Percentiles rank a stretch among this genome's conserved stretches.
These are phyloP conservation scores for Stylophora pistillata DNA, from an alignment of 64 coral and sea anemone species.

Conservation along the genomic window DNA sequence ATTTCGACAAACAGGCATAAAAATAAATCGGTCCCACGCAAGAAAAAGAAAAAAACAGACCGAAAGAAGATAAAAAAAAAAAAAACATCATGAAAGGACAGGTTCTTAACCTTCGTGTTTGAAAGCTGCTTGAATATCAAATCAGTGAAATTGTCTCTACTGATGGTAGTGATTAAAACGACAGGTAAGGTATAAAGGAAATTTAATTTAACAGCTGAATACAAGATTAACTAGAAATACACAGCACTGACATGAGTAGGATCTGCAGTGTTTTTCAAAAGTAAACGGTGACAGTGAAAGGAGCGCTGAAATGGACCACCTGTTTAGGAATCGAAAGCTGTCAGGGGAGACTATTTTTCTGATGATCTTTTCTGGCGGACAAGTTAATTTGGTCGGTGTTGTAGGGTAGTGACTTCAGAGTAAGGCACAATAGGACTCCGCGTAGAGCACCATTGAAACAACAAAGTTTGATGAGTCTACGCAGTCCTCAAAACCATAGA, in stretches of 20 bases:
- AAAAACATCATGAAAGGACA: background rate
- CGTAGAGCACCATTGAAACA: background rate
- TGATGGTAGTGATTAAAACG: background rate
- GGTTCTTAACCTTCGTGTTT: background rate
- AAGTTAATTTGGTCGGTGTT: slow-evolving; percentile 9
- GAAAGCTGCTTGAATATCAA: background rate
- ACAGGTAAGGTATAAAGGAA: slow-evolving; percentile 29
- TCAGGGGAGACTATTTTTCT: background rate
- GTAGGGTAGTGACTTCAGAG: background rate
- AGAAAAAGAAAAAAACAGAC: background rate
- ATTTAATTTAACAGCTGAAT: slow-evolving; percentile 49
- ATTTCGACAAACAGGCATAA: background rate
- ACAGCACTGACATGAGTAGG: slow-evolving; percentile 13
- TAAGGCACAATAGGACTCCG: background rate
- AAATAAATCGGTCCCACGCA: background rate
- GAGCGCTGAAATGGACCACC: slow-evolving; percentile 27
- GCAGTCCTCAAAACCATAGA: background rate
- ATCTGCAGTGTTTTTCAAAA: slow-evolving; percentile 17
- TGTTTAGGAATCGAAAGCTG: slow-evolving; percentile 27
- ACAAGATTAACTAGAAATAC: slow-evolving; percentile 16
- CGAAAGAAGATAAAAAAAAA: background rate
- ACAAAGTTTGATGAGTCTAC: background rate
- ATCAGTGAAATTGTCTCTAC: background rate
- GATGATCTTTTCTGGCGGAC: background rate
- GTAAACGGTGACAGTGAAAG: slow-evolving; percentile 23